Conservation (phyloP, 1,140 invertebrate species). For the Nasonia giraulti region DNA sequence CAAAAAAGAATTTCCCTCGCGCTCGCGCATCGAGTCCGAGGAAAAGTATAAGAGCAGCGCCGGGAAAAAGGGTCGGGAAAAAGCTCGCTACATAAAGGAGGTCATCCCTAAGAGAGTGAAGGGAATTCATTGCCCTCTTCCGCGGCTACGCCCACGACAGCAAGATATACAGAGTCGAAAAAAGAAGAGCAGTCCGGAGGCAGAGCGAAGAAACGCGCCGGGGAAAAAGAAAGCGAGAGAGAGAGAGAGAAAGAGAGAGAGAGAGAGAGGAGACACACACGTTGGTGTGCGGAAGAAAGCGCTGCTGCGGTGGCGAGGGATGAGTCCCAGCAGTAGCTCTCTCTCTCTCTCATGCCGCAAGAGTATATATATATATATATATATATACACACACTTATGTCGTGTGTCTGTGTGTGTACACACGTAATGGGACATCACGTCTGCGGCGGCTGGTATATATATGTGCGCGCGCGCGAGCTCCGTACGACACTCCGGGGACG, state of each 20-base stretch:
- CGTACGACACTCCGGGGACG: conserved; percentile 35
- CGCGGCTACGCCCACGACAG: conserved; percentile 37
- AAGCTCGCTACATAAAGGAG: conserved; percentile 42
- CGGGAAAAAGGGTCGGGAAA: background rate
- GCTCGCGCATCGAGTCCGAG: too few species aligned
- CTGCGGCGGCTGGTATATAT: background rate
- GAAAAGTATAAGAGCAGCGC: background rate
- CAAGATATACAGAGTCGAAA: conserved; percentile 55
- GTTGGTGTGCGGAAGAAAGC: background rate
- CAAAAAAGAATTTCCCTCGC: background rate
- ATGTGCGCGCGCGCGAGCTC: background rate
- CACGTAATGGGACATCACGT: conserved; percentile 35
- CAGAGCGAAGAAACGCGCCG: background rate
- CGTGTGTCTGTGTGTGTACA: background rate
- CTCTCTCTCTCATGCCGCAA: background rate
- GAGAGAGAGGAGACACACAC: background rate
- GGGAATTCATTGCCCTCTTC: conserved; percentile 31
- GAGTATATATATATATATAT: background rate
- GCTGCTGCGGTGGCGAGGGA: background rate
- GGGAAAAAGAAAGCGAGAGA: background rate
- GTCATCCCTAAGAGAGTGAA: conserved; percentile 47
- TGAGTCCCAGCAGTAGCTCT: background rate
- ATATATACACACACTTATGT: background rate
- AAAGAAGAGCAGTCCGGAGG: conserved; percentile 31
- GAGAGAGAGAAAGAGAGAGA: background rate